Evolutionary conservation across 1,140 invertebrate species (phyloP), one percentile per base, ranked within the genome.

Genomic region (Teleopsis dalmanni): DNA sequence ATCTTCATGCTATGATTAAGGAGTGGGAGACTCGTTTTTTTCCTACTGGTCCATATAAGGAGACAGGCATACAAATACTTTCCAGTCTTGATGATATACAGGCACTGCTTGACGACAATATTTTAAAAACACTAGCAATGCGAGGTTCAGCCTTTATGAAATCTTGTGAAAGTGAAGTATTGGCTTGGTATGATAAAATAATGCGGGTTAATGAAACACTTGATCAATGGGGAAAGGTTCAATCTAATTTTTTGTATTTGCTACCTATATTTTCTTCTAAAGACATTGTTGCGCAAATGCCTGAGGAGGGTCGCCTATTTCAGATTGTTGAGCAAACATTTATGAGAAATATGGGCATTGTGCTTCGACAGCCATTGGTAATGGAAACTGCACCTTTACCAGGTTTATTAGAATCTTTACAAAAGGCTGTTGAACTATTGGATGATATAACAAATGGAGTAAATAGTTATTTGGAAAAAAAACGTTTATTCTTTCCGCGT

Each of bases 221-320:
- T 11, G 87, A 93, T 55, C 84, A 89, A 66, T 95, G 91, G 91
- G 79, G 87, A 3, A 90, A 87, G 71, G 89, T 87, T 11, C 87
- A 91, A 71, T 78, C 83, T 29, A 88, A 90, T 54, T 96, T 90
- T 84, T 75, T 95, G n/a, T 94, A 95, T 69, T 74, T 96, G 21
- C 74, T 95, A 54, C 91, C 91, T 1, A 92, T 96, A 57, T 96
- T 96, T 72, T 88, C 87, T 3, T 94, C 91, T 1, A 88, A 91
- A 62, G 91, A 96, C 64, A 95, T 96, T 53, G 83, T 91, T 26
- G 82, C 83, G 1, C 92, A 96, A 73, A 89, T 98, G 82, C 92
- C 91, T 0, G 85, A 91, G 62, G 93, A 96, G 73, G 88, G 85
- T 8, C 73, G 78, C 10, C 70, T 91, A 45, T 94, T 91, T 68